These are phyloP conservation scores for Cyprinodon tularosa DNA, from an alignment of 2,113 vertebrate species.

Conservation along the genomic window DNA sequence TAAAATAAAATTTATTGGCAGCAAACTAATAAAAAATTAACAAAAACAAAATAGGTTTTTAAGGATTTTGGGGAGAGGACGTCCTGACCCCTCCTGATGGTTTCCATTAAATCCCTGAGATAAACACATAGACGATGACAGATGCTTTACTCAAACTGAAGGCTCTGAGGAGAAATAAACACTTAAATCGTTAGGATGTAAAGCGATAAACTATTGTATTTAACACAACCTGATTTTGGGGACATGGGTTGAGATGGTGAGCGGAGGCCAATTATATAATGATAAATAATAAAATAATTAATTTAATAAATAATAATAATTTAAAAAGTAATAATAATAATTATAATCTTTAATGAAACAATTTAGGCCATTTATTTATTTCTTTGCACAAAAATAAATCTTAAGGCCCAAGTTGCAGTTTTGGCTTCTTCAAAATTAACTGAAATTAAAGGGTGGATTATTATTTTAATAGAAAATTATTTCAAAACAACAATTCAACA, in stretches of 20 bases:
- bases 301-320: background rate
- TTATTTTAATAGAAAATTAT: background rate
- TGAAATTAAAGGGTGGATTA: background rate
- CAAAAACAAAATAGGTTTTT: background rate
- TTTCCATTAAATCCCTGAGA: constrained; percentile 56
- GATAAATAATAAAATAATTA: background rate
- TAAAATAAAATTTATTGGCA: background rate
- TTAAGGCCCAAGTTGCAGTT: too few relatives aligned
- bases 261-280: background rate
- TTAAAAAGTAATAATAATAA: too few relatives aligned
- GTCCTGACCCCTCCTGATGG: constrained; percentile 40
- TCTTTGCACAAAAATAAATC: too few relatives aligned
- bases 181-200: constrained; percentile 39
- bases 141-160: constrained; percentile 65
- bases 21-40: background rate
- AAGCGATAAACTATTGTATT: constrained; percentile 15
- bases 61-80: background rate
- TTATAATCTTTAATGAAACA: too few relatives aligned
- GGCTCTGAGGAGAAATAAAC: constrained; percentile 22
- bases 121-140: constrained; percentile 68
- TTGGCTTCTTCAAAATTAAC: background rate
- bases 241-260: background rate
- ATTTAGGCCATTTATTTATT: too few relatives aligned
- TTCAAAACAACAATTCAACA: background rate
- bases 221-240: background rate